Conservation (phyloP, 1,140 invertebrate species). For the Meloidogyne floridensis region DNA sequence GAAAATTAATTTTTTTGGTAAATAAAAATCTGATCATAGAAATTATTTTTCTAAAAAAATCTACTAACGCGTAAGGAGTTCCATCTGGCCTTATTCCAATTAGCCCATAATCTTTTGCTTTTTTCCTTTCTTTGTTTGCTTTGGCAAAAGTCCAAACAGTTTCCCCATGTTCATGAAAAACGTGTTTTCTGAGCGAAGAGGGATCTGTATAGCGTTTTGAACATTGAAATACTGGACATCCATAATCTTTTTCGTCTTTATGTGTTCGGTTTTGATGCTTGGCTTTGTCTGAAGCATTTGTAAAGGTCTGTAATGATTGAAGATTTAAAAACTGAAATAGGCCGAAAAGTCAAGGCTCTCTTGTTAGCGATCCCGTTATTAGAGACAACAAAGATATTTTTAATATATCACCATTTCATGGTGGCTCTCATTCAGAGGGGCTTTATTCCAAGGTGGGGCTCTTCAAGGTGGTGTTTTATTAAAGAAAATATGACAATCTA, state of each 20-base stretch:
- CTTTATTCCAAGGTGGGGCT: too few species aligned
- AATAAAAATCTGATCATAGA: too few species aligned
- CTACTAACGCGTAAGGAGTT: slow-evolving; percentile 20
- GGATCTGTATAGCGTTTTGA: slow-evolving; percentile 95
- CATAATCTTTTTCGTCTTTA: slow-evolving; percentile 82
- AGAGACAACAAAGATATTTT: too few species aligned
- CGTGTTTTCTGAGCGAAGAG: slow-evolving; percentile 89
- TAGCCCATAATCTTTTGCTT: slow-evolving; percentile 23
- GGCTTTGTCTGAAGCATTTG: slow-evolving; percentile 94
- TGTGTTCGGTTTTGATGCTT: slow-evolving; percentile 88
- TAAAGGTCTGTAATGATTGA: slow-evolving; percentile 74
- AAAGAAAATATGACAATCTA: too few species aligned
- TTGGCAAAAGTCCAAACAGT: slow-evolving; percentile 27
- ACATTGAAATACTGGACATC: slow-evolving; percentile 93
- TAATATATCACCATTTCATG: too few species aligned
- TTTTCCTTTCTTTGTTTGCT: slow-evolving; percentile 24
- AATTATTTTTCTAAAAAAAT: too few species aligned
- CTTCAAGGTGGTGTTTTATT: too few species aligned
- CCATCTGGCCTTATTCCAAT: slow-evolving; percentile 25
- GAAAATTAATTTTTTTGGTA: too few species aligned
- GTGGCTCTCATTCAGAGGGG: too few species aligned
- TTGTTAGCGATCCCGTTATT: too few species aligned
- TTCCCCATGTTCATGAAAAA: slow-evolving; percentile 96
- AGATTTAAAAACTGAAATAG: too few species aligned
- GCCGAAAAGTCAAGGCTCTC: too few species aligned